Evolutionary conservation across 2,797 vertebrate species (phyloP), one percentile per base, ranked within the genome.

Genomic region (Microctenopoma stevenorrisi): DNA sequence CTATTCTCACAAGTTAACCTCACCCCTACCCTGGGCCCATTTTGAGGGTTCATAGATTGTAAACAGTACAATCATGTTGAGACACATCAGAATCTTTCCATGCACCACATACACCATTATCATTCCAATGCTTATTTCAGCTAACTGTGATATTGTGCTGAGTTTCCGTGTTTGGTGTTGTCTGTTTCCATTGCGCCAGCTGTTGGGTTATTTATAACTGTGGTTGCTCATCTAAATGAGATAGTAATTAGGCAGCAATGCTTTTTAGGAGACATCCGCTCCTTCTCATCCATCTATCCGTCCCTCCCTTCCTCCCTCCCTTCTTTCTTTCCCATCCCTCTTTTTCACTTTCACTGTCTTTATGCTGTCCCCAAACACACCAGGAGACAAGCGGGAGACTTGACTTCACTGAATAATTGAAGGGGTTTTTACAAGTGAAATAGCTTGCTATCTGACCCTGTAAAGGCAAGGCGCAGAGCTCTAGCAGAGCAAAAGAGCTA

Each of bases 361-460:
- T 60, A 57, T 59, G 60, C 65, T 72, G 86, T 89, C 86, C 82
- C 83, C 73, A 42, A 80, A 72, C 89, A 76, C 85, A 73, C 81
- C 63, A 63, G 81, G 83, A 89, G 89, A 87, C 89, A 88, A 90
- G 81, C 57, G 44, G 78, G 76, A 90, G 84, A 88, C 88, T 94
- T 93, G 91, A 92, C 91, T 93, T 87, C 81, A 84, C 88, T 93
- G 89, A 93, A 93, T 94, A 91, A 93, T 93, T 93, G 74, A 93
- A 87, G 81, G 68, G 58, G 57, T 88, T 91, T 93, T 92, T 89
- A 91, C 87, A 88, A 91, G 84, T 74, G 79, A 76, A 88, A 73
- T 86, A 78, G 86, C 85, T 86, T 61, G 55, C 83, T 89, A 80
- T 93, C 88, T 91, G 91, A 93, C 86, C 90, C 81, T 74, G 79